phyloP scores from a whole-genome alignment of 1,140 invertebrate species.

The Papilio machaon region DNA sequence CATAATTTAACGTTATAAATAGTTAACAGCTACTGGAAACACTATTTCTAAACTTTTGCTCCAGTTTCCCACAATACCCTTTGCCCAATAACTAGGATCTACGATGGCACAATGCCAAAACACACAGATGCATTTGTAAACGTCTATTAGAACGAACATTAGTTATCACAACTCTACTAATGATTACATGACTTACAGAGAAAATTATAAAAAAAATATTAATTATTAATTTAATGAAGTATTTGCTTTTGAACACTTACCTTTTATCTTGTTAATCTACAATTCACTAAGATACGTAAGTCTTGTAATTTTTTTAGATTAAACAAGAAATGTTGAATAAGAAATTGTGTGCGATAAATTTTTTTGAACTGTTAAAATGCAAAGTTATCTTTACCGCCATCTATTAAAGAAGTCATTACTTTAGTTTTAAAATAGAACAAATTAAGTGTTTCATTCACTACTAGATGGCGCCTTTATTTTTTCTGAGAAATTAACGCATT shows the following conservation, averaged over 20 bases:
- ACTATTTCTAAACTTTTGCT: conserved; percentile 41
- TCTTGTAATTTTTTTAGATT: not conserved
- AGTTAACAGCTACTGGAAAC: conserved; percentile 8
- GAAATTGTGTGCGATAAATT: too few species aligned
- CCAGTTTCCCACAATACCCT: conserved; percentile 41
- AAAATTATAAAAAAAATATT: not conserved
- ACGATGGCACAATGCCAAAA: conserved; percentile 36
- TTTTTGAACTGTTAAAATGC: not conserved
- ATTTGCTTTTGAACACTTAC: too few species aligned
- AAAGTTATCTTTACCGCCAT: not conserved
- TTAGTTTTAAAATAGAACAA: not conserved
- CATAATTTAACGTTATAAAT: conserved; percentile 8
- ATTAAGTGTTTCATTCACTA: not conserved
- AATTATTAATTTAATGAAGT: not conserved
- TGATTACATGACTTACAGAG: not conserved
- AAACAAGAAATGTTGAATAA: not conserved
- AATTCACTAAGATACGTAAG: not conserved
- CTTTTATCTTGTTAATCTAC: not conserved
- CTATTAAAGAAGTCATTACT: not conserved
- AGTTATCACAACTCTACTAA: not conserved
- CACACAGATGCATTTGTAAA: conserved; percentile 20
- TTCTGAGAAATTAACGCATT: not conserved
- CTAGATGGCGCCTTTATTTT: conserved; percentile 3
- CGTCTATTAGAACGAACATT: not conserved
- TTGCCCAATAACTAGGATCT: conserved; percentile 21